Base-by-base conservation (phyloP, 1,140 invertebrate genomes). In the Bombus polaris region DNA sequence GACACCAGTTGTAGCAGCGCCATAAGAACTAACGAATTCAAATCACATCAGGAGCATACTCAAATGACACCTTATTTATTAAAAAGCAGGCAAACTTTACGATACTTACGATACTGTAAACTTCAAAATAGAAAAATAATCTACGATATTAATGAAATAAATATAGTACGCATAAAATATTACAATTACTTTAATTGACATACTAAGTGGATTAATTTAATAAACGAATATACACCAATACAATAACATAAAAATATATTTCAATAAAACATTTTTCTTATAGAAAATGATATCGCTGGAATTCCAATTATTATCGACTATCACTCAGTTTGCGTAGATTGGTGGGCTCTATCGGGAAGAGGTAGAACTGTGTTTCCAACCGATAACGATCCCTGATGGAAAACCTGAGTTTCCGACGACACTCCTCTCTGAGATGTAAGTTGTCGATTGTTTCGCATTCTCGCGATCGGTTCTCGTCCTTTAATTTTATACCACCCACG, bases 341-440 rank as follows among this genome's bases (percentile, higher is more conserved):
- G 86, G 39, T 90, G 88, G 4, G 90, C 90, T 72, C 90, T 89
- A 1, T 82, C 37, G 13, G 90, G 90, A 39, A 91, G 84, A 2
- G 90, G 90, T 3, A 91, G 22, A 68, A 91, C 15, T 0, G 88
- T 91, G 10, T 91, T 87, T 5, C 90, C 88, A 1, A 88, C 90
- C 3, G 82, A 88, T 18, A 91, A 73, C 0, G 90, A 90, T 42
- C 90, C 90, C 35, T 90, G 90, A 66, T 78, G 82, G 22, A 91
- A 91, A 15, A 91, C 62, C 53, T 91, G 90, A 13, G 83, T 91
- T 15, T 86, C 89, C 22, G 74, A 80, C 0, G 90, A 91, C 0
- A 91, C 44, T 39, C 90, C 85, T 53, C 81, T 79, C 1, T 82
- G 78, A 0, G 89, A 90, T 2, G 53, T 66, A 3, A 68, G 9